A percentile compares a stretch with the other conserved stretches of the same genome.
Conservation (phyloP, 2,888 invertebrate species). For the Cylindroiulus punctatus region DNA sequence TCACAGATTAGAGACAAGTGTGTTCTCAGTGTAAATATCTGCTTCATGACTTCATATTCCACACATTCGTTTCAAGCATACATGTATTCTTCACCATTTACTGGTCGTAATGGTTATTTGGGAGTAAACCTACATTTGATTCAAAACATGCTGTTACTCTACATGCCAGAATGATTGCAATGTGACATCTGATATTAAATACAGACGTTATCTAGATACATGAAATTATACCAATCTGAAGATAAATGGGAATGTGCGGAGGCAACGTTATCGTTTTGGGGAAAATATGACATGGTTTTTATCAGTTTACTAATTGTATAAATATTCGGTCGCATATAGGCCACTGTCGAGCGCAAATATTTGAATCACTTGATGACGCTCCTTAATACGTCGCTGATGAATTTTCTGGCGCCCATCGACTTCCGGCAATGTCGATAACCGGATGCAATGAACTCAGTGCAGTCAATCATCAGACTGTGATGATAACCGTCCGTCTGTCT, state of each 20-base stretch:
- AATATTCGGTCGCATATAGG: not conserved
- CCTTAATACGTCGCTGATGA: not conserved
- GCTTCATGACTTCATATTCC: too few species aligned
- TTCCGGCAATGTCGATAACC: not conserved
- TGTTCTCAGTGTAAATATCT: too few species aligned
- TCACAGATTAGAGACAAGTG: too few species aligned
- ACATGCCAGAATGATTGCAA: not conserved
- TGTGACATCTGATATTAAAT: not conserved
- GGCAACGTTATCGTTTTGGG: not conserved
- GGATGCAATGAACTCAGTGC: conserved; percentile 24
- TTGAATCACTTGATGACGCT: not conserved
- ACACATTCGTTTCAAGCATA: too few species aligned
- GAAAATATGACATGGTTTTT: conserved; percentile 1
- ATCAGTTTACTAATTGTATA: conserved; percentile 29
- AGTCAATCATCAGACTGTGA: conserved; percentile 23
- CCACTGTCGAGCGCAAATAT: not conserved
- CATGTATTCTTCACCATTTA: too few species aligned
- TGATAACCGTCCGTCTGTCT: conserved; percentile 1
- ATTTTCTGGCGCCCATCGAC: conserved; percentile 6
- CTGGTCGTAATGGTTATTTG: too few species aligned
- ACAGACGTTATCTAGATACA: not conserved
- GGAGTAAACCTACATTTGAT: too few species aligned
- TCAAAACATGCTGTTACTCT: not conserved
- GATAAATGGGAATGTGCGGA: not conserved
- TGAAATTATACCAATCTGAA: conserved; percentile 13